These are phyloP conservation scores for Lordiphosa collinella DNA, from an alignment of 1,140 invertebrate species.

Conservation along the genomic window DNA sequence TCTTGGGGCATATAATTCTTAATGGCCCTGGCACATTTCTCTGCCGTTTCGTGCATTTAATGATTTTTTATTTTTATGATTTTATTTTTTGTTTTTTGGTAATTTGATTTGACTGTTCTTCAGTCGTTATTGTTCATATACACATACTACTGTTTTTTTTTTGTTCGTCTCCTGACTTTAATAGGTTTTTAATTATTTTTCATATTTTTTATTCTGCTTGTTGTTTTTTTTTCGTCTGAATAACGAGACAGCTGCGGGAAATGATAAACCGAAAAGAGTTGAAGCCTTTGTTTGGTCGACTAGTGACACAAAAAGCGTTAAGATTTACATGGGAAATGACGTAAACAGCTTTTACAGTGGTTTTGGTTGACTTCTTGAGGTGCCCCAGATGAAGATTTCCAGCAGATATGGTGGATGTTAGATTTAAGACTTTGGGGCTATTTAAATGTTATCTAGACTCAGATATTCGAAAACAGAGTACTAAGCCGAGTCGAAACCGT, in stretches of 20 bases:
- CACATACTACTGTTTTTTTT: conserved; percentile 8
- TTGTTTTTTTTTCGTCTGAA: conserved; percentile 18
- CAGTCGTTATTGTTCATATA: conserved; percentile 61
- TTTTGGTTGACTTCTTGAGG: not conserved
- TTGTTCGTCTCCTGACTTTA: conserved; percentile 53
- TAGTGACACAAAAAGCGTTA: conserved; percentile 30
- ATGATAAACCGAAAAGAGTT: conserved; percentile 33
- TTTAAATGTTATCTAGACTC: too few relatives aligned
- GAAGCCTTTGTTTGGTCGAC: conserved; percentile 30
- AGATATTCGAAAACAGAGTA: too few relatives aligned
- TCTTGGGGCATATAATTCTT: conserved; percentile 59
- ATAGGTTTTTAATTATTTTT: conserved; percentile 68
- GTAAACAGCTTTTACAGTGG: not conserved
- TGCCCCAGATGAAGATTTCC: too few relatives aligned
- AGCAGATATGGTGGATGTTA: too few relatives aligned
- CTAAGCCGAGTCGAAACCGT: too few relatives aligned
- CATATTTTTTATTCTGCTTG: conserved; percentile 38
- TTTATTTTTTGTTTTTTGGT: conserved; percentile 49
- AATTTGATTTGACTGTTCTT: conserved; percentile 74
- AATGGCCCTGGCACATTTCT: conserved; percentile 74
- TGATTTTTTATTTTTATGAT: conserved; percentile 64
- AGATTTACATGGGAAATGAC: conserved; percentile 25
- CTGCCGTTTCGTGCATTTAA: conserved; percentile 75
- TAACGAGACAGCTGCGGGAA: conserved; percentile 42
- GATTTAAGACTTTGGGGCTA: too few relatives aligned